Base-by-base conservation (phyloP, 2,888 invertebrate genomes). In the Anoncus sp. region DNA sequence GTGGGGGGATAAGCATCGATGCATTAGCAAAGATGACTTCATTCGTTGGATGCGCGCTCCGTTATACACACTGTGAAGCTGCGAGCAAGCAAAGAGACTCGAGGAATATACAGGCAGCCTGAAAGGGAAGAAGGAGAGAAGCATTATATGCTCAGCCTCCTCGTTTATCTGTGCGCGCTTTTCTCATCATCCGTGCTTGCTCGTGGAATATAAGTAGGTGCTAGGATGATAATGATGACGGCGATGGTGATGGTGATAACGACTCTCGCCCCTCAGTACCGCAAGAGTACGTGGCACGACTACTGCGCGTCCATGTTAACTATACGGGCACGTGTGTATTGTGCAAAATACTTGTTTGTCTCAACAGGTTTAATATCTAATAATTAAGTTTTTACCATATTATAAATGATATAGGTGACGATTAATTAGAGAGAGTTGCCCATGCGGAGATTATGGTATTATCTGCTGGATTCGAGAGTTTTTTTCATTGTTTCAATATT, bases 21-120 rank as follows among this genome's bases (percentile, higher is more conserved):
- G 87, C 86, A 88, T 88, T 84, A 87, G 83, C 85, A 83, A 85
- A 86, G 87, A 88, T 87, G 88, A 87, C 88, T 88, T 87, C 85
- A 87, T 88, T 87, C 85, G 84, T 85, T 66, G 84, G 74, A 73
- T 62, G 65, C 66, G 71, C 53, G 69, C 53, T 53, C 62, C 74
- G 40, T 14, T 55, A 27, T 45, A 45, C 31, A 51, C 27, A 38
- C 43, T 18, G 20, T 31, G 35, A 16, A 20, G 18, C 43, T 38
- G 18, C 24, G 12, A 57, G 59, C 35, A 35, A 38, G 38, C 22
- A 14, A 51, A 53, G 66, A 72, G 74, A 65, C 73, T 84, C 77
- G 60, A 49, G 51, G 66, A 51, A 62, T 53, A 63, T 31, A 35
- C 12, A 35, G 63, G 38, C 27, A 12, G 57, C 47, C 20, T 59